These are phyloP conservation scores for Merops nubicus DNA, from an alignment of 2,113 vertebrate genomes.

Conservation along the genomic window DNA sequence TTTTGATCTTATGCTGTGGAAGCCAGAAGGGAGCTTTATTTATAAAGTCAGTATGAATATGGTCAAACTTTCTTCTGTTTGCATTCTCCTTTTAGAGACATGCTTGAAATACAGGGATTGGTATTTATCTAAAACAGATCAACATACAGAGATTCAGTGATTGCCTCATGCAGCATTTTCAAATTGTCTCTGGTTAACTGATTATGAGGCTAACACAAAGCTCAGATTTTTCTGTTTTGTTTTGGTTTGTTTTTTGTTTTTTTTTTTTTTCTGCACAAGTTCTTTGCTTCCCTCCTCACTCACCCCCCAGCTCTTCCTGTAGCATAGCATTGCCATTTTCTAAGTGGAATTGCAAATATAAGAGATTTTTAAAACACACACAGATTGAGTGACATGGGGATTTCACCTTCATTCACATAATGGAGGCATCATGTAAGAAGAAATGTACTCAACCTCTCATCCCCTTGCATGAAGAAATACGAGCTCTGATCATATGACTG, in stretches of 20 bases:
- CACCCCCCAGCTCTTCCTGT: too few relatives aligned
- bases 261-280: too few relatives aligned
- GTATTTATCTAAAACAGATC: neutral
- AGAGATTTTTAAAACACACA: neutral
- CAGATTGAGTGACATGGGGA: neutral
- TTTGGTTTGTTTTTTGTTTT: too few relatives aligned
- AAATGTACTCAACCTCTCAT: neutral
- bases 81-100: neutral
- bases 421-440: neutral
- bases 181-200: neutral
- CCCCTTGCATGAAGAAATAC: neutral
- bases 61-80: neutral
- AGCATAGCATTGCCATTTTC: neutral
- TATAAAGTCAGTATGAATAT: neutral
- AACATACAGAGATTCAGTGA: neutral
- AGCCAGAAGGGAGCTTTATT: neutral
- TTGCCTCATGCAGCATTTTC: neutral
- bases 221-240: neutral
- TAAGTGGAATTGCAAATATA: conserved; percentile 11
- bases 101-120: neutral
- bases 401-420: conserved; percentile 16
- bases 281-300: too few relatives aligned
- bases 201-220: neutral
- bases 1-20: neutral
- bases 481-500: neutral